Percentiles rank a stretch among this genome's conserved stretches.
Evolutionary conservation across 2,113 vertebrate genomes (phyloP).

Genomic region (Rhinichthys klamathensis): DNA sequence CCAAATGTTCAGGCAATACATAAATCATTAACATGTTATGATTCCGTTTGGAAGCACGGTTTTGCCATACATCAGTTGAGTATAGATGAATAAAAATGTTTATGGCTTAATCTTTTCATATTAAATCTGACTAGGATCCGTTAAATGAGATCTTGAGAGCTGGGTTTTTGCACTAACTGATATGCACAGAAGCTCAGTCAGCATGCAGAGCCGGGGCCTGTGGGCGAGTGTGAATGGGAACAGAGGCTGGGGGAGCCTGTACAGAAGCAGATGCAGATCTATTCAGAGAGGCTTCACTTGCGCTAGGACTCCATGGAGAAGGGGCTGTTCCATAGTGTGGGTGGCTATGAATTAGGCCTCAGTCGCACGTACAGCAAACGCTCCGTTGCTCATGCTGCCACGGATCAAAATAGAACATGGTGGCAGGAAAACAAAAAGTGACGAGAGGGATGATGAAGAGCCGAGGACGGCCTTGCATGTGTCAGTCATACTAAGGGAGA

Average conservation of each 20-base stretch:
- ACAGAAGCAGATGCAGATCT: slow-evolving; percentile 41
- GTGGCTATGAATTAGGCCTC: slow-evolving; percentile 56
- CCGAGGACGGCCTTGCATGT: slow-evolving; percentile 5
- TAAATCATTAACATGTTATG: not conserved
- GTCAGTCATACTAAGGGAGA: not conserved
- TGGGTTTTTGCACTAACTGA: not conserved
- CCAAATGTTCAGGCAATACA: not conserved
- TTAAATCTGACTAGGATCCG: not conserved
- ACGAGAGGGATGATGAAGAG: slow-evolving; percentile 34
- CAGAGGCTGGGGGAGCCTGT: slow-evolving; percentile 46
- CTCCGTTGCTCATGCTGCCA: slow-evolving; percentile 48
- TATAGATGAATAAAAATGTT: not conserved
- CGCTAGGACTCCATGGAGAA: slow-evolving; percentile 47
- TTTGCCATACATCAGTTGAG: not conserved
- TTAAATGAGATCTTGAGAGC: not conserved
- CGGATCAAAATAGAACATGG: slow-evolving; percentile 48
- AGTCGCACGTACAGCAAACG: slow-evolving; percentile 51
- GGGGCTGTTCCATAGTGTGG: slow-evolving; percentile 57
- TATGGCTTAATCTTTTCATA: not conserved
- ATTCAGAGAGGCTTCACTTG: slow-evolving; percentile 50
- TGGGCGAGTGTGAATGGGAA: slow-evolving; percentile 52
- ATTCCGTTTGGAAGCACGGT: not conserved
- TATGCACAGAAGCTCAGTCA: slow-evolving; percentile 28
- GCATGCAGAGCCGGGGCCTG: slow-evolving; percentile 39
- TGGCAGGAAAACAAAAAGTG: slow-evolving; percentile 51